These are phyloP conservation scores for Agonum fuliginosum DNA, from an alignment of 2,888 invertebrate species.

Conservation along the genomic window DNA sequence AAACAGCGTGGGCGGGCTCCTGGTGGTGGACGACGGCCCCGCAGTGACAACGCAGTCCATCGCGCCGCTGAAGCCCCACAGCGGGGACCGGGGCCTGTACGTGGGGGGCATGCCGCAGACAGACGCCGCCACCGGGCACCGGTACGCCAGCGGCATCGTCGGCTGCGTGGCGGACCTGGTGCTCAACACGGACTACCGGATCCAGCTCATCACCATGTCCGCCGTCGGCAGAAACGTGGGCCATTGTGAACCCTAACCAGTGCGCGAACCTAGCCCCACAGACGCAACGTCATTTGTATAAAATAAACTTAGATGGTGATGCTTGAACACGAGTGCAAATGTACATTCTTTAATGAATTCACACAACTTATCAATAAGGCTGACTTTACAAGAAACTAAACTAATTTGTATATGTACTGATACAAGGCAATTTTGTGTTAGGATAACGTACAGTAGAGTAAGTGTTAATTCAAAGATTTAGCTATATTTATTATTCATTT, in stretches of 20 bases:
- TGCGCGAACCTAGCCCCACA: background rate
- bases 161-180: slow-evolving; percentile 80
- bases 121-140: slow-evolving; percentile 69
- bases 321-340: slow-evolving; percentile 45
- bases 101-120: slow-evolving; percentile 79
- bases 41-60: slow-evolving; percentile 88
- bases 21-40: slow-evolving; percentile 92
- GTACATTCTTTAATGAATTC: slow-evolving; percentile 54
- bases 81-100: slow-evolving; percentile 91
- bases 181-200: slow-evolving; percentile 77
- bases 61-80: slow-evolving; percentile 89
- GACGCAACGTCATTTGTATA: slow-evolving; percentile 1
- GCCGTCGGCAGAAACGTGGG: slow-evolving; percentile 73
- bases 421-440: slow-evolving; percentile 59
- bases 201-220: slow-evolving; percentile 74
- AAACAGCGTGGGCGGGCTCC: slow-evolving; percentile 88
- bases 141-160: slow-evolving; percentile 75
- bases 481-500: slow-evolving; percentile 52
- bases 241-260: slow-evolving; percentile 68
- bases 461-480: slow-evolving; percentile 58
- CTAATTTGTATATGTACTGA: slow-evolving; percentile 58
- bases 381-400: slow-evolving; percentile 56
- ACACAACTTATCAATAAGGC: slow-evolving; percentile 53
- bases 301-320: slow-evolving; percentile 28
- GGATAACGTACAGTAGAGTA: slow-evolving; percentile 57